Evolutionary conservation across 2,113 vertebrate species (phyloP).

Genomic region (Melanocharis versteri): DNA sequence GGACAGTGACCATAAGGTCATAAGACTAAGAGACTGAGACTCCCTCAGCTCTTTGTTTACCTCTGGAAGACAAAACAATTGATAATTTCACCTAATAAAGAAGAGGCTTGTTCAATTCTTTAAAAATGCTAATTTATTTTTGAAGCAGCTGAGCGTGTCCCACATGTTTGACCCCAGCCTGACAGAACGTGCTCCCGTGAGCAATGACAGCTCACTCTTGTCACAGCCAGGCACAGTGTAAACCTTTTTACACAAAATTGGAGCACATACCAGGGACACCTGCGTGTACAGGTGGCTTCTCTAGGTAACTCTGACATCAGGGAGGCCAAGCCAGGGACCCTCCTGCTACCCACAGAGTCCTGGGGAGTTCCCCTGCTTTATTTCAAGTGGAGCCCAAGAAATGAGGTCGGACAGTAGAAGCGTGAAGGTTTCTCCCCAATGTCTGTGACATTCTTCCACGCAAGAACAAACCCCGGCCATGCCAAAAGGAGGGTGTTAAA

Average conservation of each 20-base stretch:
- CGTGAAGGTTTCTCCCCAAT: not conserved
- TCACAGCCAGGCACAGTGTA: not conserved
- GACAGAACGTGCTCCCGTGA: accelerated
- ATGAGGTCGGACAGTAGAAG: not conserved
- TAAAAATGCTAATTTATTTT: not conserved
- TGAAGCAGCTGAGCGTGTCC: not conserved
- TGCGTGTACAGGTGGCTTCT: not conserved
- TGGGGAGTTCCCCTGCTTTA: not conserved
- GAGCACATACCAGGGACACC: not conserved
- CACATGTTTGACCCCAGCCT: not conserved
- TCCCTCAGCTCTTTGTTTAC: constrained; percentile 42
- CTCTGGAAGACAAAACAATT: constrained; percentile 32
- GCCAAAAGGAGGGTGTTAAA: constrained; percentile 34
- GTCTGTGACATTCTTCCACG: not conserved
- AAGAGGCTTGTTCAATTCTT: not conserved
- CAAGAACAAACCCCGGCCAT: not conserved
- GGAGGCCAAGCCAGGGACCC: not conserved
- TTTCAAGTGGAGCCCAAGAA: not conserved
- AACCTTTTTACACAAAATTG: not conserved
- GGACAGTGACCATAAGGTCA: constrained; percentile 54
- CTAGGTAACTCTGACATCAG: not conserved
- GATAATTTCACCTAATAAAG: constrained; percentile 1
- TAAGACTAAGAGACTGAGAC: not conserved
- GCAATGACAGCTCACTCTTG: not conserved
- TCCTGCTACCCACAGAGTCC: not conserved